A percentile compares a stretch with the other conserved stretches of the same genome.
Evolutionary conservation across 2,888 invertebrate genomes (phyloP).

Genomic region (Platynereis dumerilii): DNA sequence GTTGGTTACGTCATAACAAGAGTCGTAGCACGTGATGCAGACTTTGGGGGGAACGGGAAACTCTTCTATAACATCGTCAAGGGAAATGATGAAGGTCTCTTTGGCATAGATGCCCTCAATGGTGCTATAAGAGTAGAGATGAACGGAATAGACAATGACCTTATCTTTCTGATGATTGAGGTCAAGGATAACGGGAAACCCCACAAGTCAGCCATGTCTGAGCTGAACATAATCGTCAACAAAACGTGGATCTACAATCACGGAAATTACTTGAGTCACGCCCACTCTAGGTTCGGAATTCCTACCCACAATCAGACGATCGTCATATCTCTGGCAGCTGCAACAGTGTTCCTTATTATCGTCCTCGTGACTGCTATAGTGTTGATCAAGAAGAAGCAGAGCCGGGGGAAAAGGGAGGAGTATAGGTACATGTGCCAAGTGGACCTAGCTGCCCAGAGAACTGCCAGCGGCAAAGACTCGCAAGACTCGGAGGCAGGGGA

Average conservation of each 20-base stretch:
- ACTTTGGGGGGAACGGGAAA: constrained; percentile 26
- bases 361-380: constrained; percentile 19
- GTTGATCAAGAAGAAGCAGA: constrained; percentile 17
- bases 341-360: constrained; percentile 11
- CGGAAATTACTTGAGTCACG: constrained; percentile 12
- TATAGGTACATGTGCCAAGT: constrained; percentile 23
- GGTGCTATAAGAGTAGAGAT: constrained; percentile 28
- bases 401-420: constrained; percentile 21
- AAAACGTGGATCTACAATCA: constrained; percentile 21
- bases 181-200: constrained; percentile 30
- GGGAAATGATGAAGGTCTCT: constrained; percentile 21
- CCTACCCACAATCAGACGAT: constrained; percentile 21
- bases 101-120: constrained; percentile 29
- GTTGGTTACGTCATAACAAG: constrained; percentile 26
- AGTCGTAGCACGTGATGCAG: constrained; percentile 25
- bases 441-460: constrained; percentile 9
- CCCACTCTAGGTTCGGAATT: constrained; percentile 13
- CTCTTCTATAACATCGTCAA: constrained; percentile 25
- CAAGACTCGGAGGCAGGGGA: not conserved
- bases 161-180: constrained; percentile 23
- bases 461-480: constrained; percentile 6
- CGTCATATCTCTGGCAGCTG: constrained; percentile 19
- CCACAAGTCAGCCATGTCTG: constrained; percentile 13
- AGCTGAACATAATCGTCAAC: constrained; percentile 24
- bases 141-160: constrained; percentile 17